Evolutionary conservation across 2,113 vertebrate genomes (phyloP).

Genomic region (Nyctibius bracteatus): DNA sequence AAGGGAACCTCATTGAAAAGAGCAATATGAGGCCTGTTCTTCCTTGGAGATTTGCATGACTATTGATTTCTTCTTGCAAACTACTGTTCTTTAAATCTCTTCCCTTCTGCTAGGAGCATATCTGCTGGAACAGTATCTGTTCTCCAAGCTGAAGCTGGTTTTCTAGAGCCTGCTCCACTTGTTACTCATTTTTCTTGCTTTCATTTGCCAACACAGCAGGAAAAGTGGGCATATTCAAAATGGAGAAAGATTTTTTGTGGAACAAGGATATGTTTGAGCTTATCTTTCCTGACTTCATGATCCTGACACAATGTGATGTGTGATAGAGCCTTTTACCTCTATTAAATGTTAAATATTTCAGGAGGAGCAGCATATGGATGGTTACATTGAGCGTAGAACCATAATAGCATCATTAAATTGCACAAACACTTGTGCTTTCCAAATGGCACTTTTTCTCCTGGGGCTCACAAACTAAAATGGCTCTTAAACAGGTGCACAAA

Average conservation of each 20-base stretch:
- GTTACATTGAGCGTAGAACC: not conserved
- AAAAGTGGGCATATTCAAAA: not conserved
- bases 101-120: not conserved
- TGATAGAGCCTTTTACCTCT: not conserved
- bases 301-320: not conserved
- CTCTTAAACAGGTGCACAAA: conserved; percentile 22
- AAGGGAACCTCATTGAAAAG: conserved; percentile 15
- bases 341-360: conserved; percentile 48
- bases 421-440: not conserved
- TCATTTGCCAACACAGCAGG: not conserved
- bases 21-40: not conserved
- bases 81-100: not conserved
- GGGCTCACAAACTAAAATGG: not conserved
- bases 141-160: not conserved
- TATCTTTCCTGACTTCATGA: not conserved
- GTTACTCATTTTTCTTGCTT: not conserved
- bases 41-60: not conserved
- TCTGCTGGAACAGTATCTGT: not conserved
- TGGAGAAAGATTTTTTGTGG: not conserved
- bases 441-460: conserved; percentile 1
- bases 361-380: not conserved
- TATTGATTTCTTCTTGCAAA: not conserved
- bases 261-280: not conserved
- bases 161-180: not conserved
- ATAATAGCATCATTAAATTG: not conserved